Evolutionary conservation across 2,888 invertebrate genomes (phyloP), one percentile per base, ranked within the genome.

Genomic region (Synergus japonicus): DNA sequence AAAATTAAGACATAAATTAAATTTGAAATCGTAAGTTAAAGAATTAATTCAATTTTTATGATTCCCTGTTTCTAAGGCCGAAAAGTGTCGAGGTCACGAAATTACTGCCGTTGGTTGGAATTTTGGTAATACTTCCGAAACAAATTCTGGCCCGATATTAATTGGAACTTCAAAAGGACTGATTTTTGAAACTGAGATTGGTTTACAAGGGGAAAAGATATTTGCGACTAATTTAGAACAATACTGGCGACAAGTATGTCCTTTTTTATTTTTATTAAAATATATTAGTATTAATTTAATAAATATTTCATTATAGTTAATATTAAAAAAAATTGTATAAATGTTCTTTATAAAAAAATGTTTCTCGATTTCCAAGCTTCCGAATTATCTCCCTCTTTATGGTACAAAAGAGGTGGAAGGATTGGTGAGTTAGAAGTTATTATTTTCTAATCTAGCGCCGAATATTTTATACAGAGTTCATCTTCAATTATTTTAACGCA

Each of bases 81-180:
- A 90, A 46, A 96, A 96, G 91, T 95, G 95, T 69, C 93, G 94
- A 84, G 95, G 96, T 63, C 97, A 97, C 91, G 96, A 97, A 90
- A 95, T 99, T 41, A 98, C 98, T 0, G 96, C 97, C 76, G 96
- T 99, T 0, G 98, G 96, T 0, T 99, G 98, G 96, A 98, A 97
- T 91, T 94, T 94, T 85, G 94, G 94, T 79, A 96, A 96, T 85
- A 94, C 94, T 2, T 95, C 95, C 0, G 95, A 95, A 81, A 92
- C 90, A 1, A 94, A 95, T 0, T 97, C 98, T 0, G 97, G 97
- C 0, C 95, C 97, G 0, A 97, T 99, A 87, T 93, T 99, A 63
- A 90, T 98, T 66, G 98, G 98, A 8, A 98, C 98, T 0, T 97
- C 97, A 0, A 97, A 96, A 90, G 98, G 98, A 0, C 93, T 97